Evolutionary conservation across 1,140 invertebrate genomes (phyloP).

Genomic region (Orius insidiosus): DNA sequence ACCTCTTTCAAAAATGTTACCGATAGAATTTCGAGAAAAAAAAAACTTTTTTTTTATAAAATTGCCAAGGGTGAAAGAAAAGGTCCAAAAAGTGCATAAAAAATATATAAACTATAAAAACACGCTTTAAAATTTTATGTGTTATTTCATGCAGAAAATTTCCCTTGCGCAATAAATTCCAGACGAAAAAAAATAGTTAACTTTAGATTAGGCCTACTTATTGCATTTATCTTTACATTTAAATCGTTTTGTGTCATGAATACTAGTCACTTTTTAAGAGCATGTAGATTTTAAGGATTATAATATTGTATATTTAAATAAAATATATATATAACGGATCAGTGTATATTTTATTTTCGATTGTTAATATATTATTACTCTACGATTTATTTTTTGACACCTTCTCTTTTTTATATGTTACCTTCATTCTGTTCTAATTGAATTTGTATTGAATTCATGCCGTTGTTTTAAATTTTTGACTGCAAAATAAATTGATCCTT

Average conservation of each 20-base stretch:
- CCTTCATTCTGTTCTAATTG: too few species aligned
- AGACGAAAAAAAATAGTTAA: constrained; percentile 3
- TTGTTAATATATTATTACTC: not conserved
- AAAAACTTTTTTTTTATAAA: not conserved
- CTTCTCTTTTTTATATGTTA: too few species aligned
- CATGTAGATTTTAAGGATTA: constrained; percentile 9
- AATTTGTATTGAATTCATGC: too few species aligned
- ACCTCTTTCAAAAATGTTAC: not conserved
- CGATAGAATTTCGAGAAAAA: not conserved
- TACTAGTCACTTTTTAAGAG: constrained; percentile 13
- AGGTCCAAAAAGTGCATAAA: too few species aligned
- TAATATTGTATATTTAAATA: constrained; percentile 1
- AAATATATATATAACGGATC: not conserved
- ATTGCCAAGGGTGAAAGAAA: too few species aligned
- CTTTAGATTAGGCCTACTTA: constrained; percentile 13
- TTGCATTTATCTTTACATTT: constrained; percentile 7
- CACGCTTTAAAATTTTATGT: too few species aligned
- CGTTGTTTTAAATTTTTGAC: too few species aligned
- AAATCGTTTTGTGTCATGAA: constrained; percentile 7
- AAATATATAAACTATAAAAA: too few species aligned
- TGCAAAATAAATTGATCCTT: too few species aligned
- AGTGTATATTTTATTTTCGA: too few species aligned
- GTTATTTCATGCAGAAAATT: too few species aligned
- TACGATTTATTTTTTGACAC: not conserved
- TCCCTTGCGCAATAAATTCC: too few species aligned